These are phyloP conservation scores for Opisthograptis luteolata DNA, from an alignment of 2,888 invertebrate species.

Conservation along the genomic window DNA sequence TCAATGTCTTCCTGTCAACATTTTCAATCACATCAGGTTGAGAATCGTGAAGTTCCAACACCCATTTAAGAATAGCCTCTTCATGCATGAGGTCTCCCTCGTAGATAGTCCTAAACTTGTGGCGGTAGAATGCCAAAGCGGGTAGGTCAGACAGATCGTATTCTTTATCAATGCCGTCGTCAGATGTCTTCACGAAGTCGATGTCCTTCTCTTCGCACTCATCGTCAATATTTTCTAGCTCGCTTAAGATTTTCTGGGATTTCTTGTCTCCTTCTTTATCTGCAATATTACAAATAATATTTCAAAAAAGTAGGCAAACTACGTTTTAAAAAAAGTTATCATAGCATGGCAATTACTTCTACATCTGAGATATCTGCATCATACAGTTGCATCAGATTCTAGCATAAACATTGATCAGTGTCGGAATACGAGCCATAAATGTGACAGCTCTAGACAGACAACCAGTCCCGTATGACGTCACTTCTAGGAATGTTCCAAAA, in stretches of 20 bases:
- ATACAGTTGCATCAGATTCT: background rate
- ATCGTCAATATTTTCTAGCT: slow-evolving; percentile 96
- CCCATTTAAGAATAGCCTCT: slow-evolving; percentile 95
- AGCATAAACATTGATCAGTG: background rate
- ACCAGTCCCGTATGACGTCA: background rate
- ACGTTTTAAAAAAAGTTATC: too few relatives aligned
- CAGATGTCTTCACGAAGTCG: slow-evolving; percentile 96
- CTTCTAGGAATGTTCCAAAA: background rate
- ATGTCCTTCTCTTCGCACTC: slow-evolving; percentile 96
- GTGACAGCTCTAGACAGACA: background rate
- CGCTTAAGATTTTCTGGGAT: slow-evolving; percentile 93
- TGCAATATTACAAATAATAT: slow-evolving; percentile 55
- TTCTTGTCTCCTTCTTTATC: slow-evolving; percentile 96
- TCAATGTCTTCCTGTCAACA: slow-evolving; percentile 95
- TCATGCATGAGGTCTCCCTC: slow-evolving; percentile 96
- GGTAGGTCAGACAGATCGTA: slow-evolving; percentile 93
- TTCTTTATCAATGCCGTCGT: slow-evolving; percentile 93
- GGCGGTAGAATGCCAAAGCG: slow-evolving; percentile 93
- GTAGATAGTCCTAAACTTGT: slow-evolving; percentile 95
- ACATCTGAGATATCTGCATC: background rate
- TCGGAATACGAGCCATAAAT: background rate
- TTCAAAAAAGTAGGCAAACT: background rate
- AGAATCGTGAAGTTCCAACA: slow-evolving; percentile 92
- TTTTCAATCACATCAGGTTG: slow-evolving; percentile 95
- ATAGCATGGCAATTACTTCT: background rate